Base-by-base conservation (phyloP, 30 jellyfish, hydroid and myxozoan species). In the Aurelia sp. region DNA sequence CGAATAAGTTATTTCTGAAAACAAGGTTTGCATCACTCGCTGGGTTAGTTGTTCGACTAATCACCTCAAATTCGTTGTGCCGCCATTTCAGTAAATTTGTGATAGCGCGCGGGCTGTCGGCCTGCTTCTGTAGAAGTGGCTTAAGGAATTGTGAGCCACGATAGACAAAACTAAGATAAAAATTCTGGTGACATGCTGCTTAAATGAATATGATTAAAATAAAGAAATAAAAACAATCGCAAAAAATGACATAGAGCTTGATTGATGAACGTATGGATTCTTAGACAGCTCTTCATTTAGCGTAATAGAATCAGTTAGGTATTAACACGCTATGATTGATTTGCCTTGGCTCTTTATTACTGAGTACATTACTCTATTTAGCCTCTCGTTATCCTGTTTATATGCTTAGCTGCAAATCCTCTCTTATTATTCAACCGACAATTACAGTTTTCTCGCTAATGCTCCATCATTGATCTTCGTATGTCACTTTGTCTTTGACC, bases 191-290 rank as follows among this genome's bases (percentile, higher is more conserved):
- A 76, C 87, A 76, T 76, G 44, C 77, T 58, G n/a, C 87, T 58
- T 61, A 21, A 64, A 40, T 76, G 63, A 76, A 76, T 76, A 76
- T 76, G 87, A 76, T 76, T 76, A 76, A 20, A 63, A 66, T 59
- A 76, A 74, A 76, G 87, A 55, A 31, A 51, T 61, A 76, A 72
- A 76, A 76, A 76, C 87, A 76, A 76, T 76, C 78, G 87, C 77
- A 61, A 57, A 16, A 24, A 48, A 44, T 76, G 87, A 76, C 87
- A 76, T 59, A 27, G 67, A 76, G 62, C 87, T 57, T 76, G 87
- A 76, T 76, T 76, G 87, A 76, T 76, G 87, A 76, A 64, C 44
- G 67, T 67, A 50, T 67, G 70, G 70, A 81, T 81, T 81, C 91
- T 68, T 68, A 81, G 91, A 81, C 91, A 51, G 81, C 80, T 73